These are phyloP conservation scores for Dolomedes plantarius DNA, from an alignment of 2,888 invertebrate genomes.

Conservation along the genomic window DNA sequence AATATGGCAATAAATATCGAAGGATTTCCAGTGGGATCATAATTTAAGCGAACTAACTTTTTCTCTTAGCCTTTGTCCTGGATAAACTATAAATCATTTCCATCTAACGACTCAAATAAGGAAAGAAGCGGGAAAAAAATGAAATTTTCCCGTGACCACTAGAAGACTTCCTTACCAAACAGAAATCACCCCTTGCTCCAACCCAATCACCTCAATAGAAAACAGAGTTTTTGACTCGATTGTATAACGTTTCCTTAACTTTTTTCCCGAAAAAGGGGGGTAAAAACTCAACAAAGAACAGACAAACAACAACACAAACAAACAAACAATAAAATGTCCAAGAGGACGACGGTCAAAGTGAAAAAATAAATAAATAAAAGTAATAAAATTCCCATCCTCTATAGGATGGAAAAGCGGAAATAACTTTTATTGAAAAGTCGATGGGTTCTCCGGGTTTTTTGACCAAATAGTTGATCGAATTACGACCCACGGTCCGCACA, in stretches of 20 bases:
- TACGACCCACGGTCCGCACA: conserved; percentile 43
- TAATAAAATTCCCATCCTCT: conserved; percentile 58
- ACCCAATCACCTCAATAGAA: neutral
- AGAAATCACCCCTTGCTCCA: neutral
- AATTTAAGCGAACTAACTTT: too few species aligned
- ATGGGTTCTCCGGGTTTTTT: conserved; percentile 48
- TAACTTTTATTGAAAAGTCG: conserved; percentile 71
- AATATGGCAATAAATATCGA: too few species aligned
- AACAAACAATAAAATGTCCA: neutral
- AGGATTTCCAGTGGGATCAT: too few species aligned
- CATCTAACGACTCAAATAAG: too few species aligned
- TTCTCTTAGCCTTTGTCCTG: too few species aligned
- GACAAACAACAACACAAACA: too few species aligned
- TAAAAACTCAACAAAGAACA: conserved; percentile 45
- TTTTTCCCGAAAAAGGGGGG: neutral
- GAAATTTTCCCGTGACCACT: too few species aligned
- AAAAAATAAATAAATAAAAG: conserved; percentile 15
- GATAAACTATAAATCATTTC: too few species aligned
- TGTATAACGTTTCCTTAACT: conserved; percentile 46
- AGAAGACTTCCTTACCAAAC: too few species aligned
- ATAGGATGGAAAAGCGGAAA: conserved; percentile 58
- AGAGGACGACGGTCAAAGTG: neutral
- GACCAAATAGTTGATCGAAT: conserved; percentile 67
- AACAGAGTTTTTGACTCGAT: conserved; percentile 28
- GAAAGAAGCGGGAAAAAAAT: too few species aligned